Conservation (phyloP, 2,113 vertebrate genomes). For the Megaleporinus macrocephalus region DNA sequence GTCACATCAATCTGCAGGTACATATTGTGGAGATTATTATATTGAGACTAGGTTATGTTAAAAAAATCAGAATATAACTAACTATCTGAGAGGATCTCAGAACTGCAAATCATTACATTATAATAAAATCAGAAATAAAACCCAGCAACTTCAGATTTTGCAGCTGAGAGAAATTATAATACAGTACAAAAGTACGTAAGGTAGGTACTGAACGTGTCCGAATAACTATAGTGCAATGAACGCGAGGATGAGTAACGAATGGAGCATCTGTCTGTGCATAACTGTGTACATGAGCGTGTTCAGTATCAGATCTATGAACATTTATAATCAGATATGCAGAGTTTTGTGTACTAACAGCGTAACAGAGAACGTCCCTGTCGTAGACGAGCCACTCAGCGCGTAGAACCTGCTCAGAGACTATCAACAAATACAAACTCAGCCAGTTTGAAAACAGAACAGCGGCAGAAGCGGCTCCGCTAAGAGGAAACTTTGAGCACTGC, state of each 20-base stretch:
- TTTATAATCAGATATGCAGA: not conserved
- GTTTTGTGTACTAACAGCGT: not conserved
- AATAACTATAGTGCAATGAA: too few species aligned
- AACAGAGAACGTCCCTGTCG: too few species aligned
- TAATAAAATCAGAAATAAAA: not conserved
- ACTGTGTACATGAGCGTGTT: not conserved
- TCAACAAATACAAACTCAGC: not conserved
- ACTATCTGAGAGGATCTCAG: not conserved
- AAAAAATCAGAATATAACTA: not conserved
- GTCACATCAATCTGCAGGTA: conserved; percentile 33
- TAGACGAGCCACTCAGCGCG: too few species aligned
- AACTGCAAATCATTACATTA: not conserved
- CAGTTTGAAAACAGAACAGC: not conserved
- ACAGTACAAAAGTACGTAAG: not conserved
- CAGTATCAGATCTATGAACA: not conserved
- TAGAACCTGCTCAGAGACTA: not conserved
- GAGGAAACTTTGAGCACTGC: not conserved
- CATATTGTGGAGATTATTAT: conserved; percentile 60
- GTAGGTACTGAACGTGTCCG: not conserved
- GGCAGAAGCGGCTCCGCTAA: not conserved
- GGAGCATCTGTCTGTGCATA: not conserved
- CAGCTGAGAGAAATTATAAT: not conserved
- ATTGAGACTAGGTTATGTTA: not conserved
- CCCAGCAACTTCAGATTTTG: not conserved
- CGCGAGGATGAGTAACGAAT: not conserved